Evolutionary conservation across 2,888 invertebrate species (phyloP), one percentile per base, ranked within the genome.

Genomic region (Mycalesis mineus): DNA sequence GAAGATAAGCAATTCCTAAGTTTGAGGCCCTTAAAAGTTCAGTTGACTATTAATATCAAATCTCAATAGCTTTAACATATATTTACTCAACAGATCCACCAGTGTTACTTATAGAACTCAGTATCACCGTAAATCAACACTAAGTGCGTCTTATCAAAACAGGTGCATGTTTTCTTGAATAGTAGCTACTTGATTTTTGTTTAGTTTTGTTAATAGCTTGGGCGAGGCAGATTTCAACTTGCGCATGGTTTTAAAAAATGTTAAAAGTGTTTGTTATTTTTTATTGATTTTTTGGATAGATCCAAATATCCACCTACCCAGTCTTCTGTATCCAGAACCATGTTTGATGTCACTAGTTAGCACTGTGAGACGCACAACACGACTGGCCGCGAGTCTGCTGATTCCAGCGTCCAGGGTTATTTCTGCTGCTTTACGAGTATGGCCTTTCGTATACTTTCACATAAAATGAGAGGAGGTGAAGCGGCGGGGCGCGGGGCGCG

Each of bases 341-440:
- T 89, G 79, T 81, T 86, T 77, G 74, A 80, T 82, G 78, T 86
- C 88, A 89, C 89, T 87, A 78, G 88, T 85, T 86, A 87, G 77
- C 88, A 88, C 88, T 87, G 73, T 84, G 88, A 88, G 88, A 88
- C 88, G 87, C 88, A 89, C 88, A 88, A 88, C 88, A 89, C 88
- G 88, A 89, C 88, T 89, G 88, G 73, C 79, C 72, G 75, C 74
- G 68, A 77, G 70, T 75, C 73, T 80, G 77, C 71, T 74, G 84
- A 74, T 84, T 86, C 84, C 88, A 85, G 81, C 86, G 85, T 84
- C 85, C 86, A 83, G 87, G 85, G 87, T 88, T 89, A 89, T 89
- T 88, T 88, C 85, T 83, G 85, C 85, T 82, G 76, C 72, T 79
- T 76, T 80, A 79, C 80, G 76, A 75, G 75, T 80, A 73, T 73